Evolutionary conservation across 2,888 invertebrate species (phyloP).

Genomic region (Drosophila birchii): DNA sequence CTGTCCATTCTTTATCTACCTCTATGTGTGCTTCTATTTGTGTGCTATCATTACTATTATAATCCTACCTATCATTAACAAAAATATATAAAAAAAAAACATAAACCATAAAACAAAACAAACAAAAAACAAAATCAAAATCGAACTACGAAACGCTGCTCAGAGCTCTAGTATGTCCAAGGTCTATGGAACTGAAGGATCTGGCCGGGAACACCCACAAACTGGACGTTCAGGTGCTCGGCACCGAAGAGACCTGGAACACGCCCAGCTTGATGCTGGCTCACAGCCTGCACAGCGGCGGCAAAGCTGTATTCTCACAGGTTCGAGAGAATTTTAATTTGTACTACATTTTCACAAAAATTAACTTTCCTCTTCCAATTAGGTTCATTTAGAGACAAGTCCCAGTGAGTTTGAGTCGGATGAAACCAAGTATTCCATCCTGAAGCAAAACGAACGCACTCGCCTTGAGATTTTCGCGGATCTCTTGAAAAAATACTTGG

Average conservation of each 20-base stretch:
- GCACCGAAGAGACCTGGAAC: constrained; percentile 94
- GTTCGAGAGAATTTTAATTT: constrained; percentile 82
- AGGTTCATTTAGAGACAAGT: constrained; percentile 93
- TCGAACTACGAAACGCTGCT: constrained; percentile 72
- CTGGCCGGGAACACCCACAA: constrained; percentile 87
- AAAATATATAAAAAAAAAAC: constrained; percentile 54
- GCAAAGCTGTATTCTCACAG: constrained; percentile 92
- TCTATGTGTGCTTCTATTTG: constrained; percentile 72
- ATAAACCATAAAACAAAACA: constrained; percentile 57
- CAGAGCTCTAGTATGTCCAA: constrained; percentile 85
- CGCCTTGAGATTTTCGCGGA: constrained; percentile 92
- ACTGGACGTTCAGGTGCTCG: constrained; percentile 91
- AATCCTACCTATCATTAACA: constrained; percentile 55
- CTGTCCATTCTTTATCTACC: constrained; percentile 47
- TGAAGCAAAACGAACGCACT: constrained; percentile 88
- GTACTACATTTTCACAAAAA: too few relatives aligned
- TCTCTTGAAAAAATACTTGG: constrained; percentile 89
- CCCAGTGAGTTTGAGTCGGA: constrained; percentile 89
- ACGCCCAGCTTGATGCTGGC: constrained; percentile 93
- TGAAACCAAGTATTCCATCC: constrained; percentile 86
- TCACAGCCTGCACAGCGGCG: constrained; percentile 87
- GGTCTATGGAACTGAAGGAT: constrained; percentile 85
- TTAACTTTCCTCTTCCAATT: constrained; percentile 36
- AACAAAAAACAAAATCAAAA: constrained; percentile 65
- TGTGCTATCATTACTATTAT: constrained; percentile 68